Base-by-base conservation (phyloP, 2,888 invertebrate species). In the Mesodorylaimus sp. region DNA sequence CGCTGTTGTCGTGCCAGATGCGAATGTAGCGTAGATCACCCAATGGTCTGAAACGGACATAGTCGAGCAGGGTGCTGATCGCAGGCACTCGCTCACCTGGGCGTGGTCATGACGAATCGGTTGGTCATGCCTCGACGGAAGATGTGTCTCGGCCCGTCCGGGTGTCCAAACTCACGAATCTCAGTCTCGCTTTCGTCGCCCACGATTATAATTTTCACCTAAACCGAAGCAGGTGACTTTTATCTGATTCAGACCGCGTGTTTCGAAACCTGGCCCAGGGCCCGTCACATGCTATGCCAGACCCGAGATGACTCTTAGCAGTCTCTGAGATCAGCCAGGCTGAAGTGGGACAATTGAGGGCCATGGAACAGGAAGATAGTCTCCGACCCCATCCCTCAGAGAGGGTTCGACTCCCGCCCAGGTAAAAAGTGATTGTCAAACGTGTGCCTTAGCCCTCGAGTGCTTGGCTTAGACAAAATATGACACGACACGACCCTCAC, bases 1-100 rank as follows among this genome's bases (percentile, higher is more conserved):
- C 73, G 2, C 66, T 63, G 59, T 73, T 73, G 60, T 73, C 72
- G 53, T 73, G 73, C 73, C 73, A 73, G 3, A 73, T 59, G 5
- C 71, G 61, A 26, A 70, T 56, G 56, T 67, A 72, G 54, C 64
- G 66, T 47, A 73, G 59, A 1, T 59, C 56, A 2, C 73, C 73
- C 23, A 73, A 65, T 1, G 70, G 65, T 49, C 71, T 71, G n/a
- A n/a, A n/a, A n/a, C n/a, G 56, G 2, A 13, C 10, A 16, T 32
- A 32, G 10, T 16, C 16, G 32, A 32, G 10, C 32, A 32, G 10
- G 32, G 7, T 16, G 7, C 10, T 39, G 41, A 19, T 7, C 7
- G 7, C 10, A 39, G 13, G 10, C 7, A 21, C 7, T 21, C 21
- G 7, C 10, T 43, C 13, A 43, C 44, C 44, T 24, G 10, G 13